Percentiles rank a stretch among this genome's conserved stretches.
Evolutionary conservation across 2,888 invertebrate species (phyloP).

Genomic region (Rhogogaster chlorosoma): DNA sequence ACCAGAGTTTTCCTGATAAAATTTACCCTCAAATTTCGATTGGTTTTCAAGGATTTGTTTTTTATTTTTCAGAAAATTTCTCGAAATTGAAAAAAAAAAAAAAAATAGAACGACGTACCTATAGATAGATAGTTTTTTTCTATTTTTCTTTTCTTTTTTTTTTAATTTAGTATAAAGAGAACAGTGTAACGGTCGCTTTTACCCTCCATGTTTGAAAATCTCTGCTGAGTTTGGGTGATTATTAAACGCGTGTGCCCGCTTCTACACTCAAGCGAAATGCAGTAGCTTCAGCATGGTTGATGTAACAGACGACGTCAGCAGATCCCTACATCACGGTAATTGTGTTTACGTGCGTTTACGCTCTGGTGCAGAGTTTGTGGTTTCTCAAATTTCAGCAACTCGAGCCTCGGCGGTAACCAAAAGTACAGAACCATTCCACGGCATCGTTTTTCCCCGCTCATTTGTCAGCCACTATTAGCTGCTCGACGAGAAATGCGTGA

Average conservation of each 20-base stretch:
- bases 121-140: background rate
- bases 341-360: constrained; percentile 46
- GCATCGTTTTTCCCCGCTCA: background rate
- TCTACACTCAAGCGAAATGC: constrained; percentile 17
- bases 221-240: constrained; percentile 27
- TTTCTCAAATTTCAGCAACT: constrained; percentile 24
- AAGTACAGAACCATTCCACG: background rate
- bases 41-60: background rate
- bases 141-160: background rate
- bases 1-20: background rate
- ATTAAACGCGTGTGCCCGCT: constrained; percentile 8
- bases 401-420: background rate
- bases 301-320: constrained; percentile 45
- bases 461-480: background rate
- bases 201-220: constrained; percentile 1
- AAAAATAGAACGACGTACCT: background rate
- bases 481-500: background rate
- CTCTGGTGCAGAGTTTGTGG: constrained; percentile 35
- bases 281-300: constrained; percentile 27
- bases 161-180: background rate
- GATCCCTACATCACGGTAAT: constrained; percentile 42
- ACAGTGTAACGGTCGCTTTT: background rate
- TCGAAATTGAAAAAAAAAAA: background rate
- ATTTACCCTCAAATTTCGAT: background rate
- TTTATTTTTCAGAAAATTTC: background rate